Conservation (phyloP, 2,113 vertebrate genomes). For the Alligator sinensis region DNA sequence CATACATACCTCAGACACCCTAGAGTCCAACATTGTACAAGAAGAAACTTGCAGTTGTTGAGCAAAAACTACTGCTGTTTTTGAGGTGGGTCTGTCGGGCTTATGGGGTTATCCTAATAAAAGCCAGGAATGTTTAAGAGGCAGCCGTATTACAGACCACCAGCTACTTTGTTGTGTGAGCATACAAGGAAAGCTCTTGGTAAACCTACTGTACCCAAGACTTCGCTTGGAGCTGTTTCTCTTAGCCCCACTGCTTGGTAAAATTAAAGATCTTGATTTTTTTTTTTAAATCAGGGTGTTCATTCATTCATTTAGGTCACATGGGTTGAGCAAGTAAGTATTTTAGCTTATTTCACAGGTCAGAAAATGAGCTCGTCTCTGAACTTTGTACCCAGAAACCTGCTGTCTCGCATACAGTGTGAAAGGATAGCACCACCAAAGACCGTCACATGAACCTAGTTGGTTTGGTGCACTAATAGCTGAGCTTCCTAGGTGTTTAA, state of each 20-base stretch:
- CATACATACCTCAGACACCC: slow-evolving; percentile 66
- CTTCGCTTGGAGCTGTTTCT: slow-evolving; percentile 38
- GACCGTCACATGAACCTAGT: neutral
- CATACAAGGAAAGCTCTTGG: slow-evolving; percentile 67
- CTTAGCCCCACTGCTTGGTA: slow-evolving; percentile 37
- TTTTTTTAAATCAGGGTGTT: neutral
- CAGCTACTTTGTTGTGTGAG: slow-evolving; percentile 78
- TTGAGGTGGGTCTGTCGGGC: slow-evolving; percentile 73
- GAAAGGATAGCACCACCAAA: neutral
- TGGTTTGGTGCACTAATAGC: neutral
- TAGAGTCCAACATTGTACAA: slow-evolving; percentile 59
- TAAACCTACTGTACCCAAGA: slow-evolving; percentile 59
- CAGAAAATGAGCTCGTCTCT: neutral
- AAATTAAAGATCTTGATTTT: slow-evolving; percentile 43
- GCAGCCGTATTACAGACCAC: slow-evolving; percentile 77
- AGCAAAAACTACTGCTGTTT: slow-evolving; percentile 73
- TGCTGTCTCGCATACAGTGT: neutral
- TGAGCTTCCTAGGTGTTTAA: neutral
- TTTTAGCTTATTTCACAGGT: neutral
- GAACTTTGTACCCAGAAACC: neutral
- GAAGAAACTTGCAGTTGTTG: slow-evolving; percentile 74
- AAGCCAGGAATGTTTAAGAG: slow-evolving; percentile 80
- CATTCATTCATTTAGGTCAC: slow-evolving; percentile 34
- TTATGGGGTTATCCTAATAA: slow-evolving; percentile 81
- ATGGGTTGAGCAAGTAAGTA: slow-evolving; percentile 11